phyloP scores from a whole-genome alignment of 2,888 invertebrate genomes.

The Oxyteleia sp. region DNA sequence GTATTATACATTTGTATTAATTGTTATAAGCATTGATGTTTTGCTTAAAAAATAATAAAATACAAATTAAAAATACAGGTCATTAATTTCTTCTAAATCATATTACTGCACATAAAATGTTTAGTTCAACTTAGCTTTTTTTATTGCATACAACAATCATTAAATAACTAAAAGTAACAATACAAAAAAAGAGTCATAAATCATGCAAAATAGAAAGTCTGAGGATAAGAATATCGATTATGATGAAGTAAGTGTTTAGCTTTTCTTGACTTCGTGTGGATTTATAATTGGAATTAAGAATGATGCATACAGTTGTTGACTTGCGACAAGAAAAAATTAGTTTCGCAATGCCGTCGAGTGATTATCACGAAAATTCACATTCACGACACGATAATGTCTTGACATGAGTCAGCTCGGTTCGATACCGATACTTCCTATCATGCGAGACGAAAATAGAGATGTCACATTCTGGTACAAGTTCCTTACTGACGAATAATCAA shows the following conservation, averaged over 20 bases:
- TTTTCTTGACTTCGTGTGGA: conserved; percentile 15
- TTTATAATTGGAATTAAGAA: conserved; percentile 8
- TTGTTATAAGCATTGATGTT: too few relatives aligned
- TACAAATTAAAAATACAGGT: too few relatives aligned
- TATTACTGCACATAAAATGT: too few relatives aligned
- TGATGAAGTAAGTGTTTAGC: conserved; percentile 29
- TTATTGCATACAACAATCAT: conserved; percentile 18
- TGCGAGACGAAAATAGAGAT: conserved; percentile 65
- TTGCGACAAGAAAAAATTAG: background rate
- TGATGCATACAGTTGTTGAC: background rate
- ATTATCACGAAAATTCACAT: conserved; percentile 36
- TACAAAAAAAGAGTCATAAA: conserved; percentile 44
- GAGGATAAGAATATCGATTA: conserved; percentile 57
- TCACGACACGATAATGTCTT: conserved; percentile 8
- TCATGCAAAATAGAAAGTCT: conserved; percentile 46
- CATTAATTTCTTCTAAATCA: too few relatives aligned
- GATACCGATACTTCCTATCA: conserved; percentile 58
- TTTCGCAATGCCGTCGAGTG: background rate
- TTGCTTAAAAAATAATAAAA: too few relatives aligned
- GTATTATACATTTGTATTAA: too few relatives aligned
- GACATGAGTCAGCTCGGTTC: conserved; percentile 40
- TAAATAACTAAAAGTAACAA: conserved; percentile 12
- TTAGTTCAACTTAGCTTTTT: too few relatives aligned
- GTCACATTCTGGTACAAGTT: conserved; percentile 69
- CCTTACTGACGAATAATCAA: conserved; percentile 21